Evolutionary conservation across 2,888 invertebrate species (phyloP).

Genomic region (Arenicola marina): DNA sequence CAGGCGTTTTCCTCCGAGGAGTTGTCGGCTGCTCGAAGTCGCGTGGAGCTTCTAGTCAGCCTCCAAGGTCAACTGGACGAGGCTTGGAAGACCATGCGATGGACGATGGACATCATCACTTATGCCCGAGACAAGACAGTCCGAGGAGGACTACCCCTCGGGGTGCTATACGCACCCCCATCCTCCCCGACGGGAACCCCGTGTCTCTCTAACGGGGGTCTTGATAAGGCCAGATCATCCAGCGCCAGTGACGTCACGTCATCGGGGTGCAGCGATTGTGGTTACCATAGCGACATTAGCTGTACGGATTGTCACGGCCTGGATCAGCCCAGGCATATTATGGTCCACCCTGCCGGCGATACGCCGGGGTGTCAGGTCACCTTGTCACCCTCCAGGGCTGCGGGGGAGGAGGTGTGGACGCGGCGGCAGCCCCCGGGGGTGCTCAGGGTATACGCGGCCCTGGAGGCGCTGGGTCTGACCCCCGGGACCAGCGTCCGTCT

Average conservation of each 20-base stretch:
- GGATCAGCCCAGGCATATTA: neutral
- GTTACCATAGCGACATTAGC: conserved; percentile 35
- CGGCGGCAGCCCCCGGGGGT: conserved; percentile 45
- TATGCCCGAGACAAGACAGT: conserved; percentile 81
- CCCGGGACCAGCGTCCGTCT: conserved; percentile 90
- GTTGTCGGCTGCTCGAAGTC: conserved; percentile 82
- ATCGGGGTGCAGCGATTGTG: conserved; percentile 20
- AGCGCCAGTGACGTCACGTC: conserved; percentile 18
- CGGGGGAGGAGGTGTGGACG: conserved; percentile 16
- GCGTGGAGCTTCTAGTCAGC: conserved; percentile 79
- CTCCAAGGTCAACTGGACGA: conserved; percentile 83
- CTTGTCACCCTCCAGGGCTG: neutral
- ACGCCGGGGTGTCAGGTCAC: neutral
- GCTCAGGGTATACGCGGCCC: conserved; percentile 90
- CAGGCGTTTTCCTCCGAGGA: conserved; percentile 89
- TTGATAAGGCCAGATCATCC: conserved; percentile 12
- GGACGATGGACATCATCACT: conserved; percentile 94
- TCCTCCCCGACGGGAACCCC: conserved; percentile 29
- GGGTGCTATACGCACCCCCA: conserved; percentile 39
- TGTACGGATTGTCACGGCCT: conserved; percentile 14
- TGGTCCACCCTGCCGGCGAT: no score
- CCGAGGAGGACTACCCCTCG: conserved; percentile 58
- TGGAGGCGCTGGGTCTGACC: conserved; percentile 91
- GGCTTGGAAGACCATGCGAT: conserved; percentile 91
- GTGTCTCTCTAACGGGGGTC: conserved; percentile 17